Percentiles rank a stretch among this genome's conserved stretches.
These are phyloP conservation scores for Panthera tigris DNA, from an alignment of 2,113 vertebrate species.

Conservation along the genomic window DNA sequence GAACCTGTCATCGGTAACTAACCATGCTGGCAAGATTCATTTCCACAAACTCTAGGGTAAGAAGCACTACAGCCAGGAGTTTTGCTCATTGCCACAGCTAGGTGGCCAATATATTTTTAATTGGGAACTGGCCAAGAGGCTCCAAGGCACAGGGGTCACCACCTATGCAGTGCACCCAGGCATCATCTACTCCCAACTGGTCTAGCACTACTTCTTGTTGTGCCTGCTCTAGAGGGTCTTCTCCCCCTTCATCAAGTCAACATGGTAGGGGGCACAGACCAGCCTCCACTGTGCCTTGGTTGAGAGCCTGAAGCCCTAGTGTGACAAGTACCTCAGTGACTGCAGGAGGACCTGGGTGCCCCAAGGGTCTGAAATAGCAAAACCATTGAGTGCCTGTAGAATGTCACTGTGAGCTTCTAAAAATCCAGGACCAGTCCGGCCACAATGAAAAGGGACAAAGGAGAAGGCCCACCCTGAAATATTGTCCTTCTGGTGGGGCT, in stretches of 20 bases:
- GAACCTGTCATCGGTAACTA: constrained; percentile 90
- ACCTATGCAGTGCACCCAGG: constrained; percentile 92
- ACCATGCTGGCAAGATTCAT: constrained; percentile 90
- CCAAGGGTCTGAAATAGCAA: constrained; percentile 90
- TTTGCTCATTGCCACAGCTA: constrained; percentile 95
- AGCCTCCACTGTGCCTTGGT: constrained; percentile 92
- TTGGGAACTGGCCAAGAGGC: constrained; percentile 88
- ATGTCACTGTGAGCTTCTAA: constrained; percentile 91
- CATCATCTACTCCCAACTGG: constrained; percentile 88
- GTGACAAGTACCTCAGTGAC: constrained; percentile 96
- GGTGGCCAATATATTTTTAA: constrained; percentile 93
- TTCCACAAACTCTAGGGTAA: constrained; percentile 93
- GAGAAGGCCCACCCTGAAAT: not conserved
- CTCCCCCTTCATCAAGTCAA: constrained; percentile 89
- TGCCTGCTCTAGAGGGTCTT: constrained; percentile 88
- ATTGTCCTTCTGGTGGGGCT: not conserved
- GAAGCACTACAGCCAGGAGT: constrained; percentile 88
- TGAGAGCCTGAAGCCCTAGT: constrained; percentile 91
- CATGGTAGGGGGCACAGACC: constrained; percentile 92
- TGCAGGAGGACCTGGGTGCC: constrained; percentile 91
- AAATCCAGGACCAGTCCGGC: constrained; percentile 81
- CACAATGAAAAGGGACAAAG: not conserved
- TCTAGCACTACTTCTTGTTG: constrained; percentile 88
- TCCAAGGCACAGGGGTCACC: constrained; percentile 90
- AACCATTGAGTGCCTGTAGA: constrained; percentile 91